Conservation (phyloP, 2,888 invertebrate genomes). For the Julus scanicus region DNA sequence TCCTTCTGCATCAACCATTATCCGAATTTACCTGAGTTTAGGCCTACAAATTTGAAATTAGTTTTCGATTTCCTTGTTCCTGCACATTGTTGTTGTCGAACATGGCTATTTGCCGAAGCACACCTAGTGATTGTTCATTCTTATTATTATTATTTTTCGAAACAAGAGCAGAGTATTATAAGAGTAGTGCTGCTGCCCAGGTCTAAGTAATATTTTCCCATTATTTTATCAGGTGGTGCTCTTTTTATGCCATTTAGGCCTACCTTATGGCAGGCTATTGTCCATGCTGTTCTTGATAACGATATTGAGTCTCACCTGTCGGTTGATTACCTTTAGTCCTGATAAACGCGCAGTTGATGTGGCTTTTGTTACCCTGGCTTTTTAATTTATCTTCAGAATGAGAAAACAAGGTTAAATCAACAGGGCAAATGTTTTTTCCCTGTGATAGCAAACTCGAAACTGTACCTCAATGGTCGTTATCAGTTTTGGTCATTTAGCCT, state of each 20-base stretch:
- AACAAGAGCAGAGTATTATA: neutral
- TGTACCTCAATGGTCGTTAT: neutral
- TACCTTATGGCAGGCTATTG: conserved; percentile 2
- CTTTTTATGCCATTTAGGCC: conserved; percentile 6
- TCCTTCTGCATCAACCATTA: neutral
- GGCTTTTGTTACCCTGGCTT: conserved; percentile 5
- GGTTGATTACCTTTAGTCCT: neutral
- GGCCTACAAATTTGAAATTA: neutral
- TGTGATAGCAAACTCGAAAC: neutral
- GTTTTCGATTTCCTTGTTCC: conserved; percentile 27
- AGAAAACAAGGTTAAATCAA: conserved; percentile 22
- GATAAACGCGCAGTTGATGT: neutral
- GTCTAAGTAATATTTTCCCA: neutral
- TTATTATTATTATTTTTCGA: conserved; percentile 17
- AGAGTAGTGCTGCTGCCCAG: neutral
- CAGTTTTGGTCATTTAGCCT: neutral
- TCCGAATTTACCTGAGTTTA: conserved; percentile 11
- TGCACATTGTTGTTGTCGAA: neutral
- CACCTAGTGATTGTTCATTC: neutral
- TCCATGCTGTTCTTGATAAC: neutral
- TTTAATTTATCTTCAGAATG: conserved; percentile 6
- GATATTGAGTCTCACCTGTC: conserved; percentile 33
- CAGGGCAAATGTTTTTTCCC: neutral
- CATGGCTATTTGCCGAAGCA: neutral
- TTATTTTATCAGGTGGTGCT: conserved; percentile 1